Base-by-base conservation (phyloP, 2,888 invertebrate genomes). In the Caenorhabditis panamensis region DNA sequence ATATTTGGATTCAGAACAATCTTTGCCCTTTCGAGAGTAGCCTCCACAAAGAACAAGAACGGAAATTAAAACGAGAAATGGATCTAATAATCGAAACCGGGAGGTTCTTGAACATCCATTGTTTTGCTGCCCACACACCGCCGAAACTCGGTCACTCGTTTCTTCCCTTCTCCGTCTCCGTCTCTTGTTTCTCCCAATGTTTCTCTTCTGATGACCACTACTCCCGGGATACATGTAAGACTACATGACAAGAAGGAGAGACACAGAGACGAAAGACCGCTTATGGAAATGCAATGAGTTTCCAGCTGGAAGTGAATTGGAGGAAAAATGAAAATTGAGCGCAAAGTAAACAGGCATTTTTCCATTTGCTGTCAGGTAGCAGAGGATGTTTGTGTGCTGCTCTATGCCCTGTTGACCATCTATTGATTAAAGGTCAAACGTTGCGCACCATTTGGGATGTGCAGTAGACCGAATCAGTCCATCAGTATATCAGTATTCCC, bases 111-210 rank as follows among this genome's bases (percentile, higher is more conserved):
- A 41, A n/a, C 16, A 3, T 3, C 41, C 41, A 13, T 63, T 63
- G 26, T 72, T 53, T 63, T 36, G 56, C 26, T 54, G 54, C 18
- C 44, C 59, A 54, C 18, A 37, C 41, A 41, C 49, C 68, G 51
- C 47, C 58, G 51, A 28, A 41, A 61, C 69, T 22, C 51, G 59
- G 68, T 69, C 37, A 54, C 24, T 44, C 22, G 41, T n/a, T 36
- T 49, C 36, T 54, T 47, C 41, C 41, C 16, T 54, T 63, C 18
- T 37, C 37, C 16, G 24, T 51, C 49, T 36, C 31, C 64, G 51
- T 73, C 73, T 73, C 58, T 66, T 31, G 0, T 3, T 3, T 16
- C 20, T n/a, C n/a, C 24, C 20, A 28, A 13, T 9, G 36, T 68
- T 44, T 68, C 68, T 49, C 58, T 31, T 41, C 31, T 13, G 51